Conservation (phyloP, 2,888 invertebrate genomes). For the Pollenia amentaria region DNA sequence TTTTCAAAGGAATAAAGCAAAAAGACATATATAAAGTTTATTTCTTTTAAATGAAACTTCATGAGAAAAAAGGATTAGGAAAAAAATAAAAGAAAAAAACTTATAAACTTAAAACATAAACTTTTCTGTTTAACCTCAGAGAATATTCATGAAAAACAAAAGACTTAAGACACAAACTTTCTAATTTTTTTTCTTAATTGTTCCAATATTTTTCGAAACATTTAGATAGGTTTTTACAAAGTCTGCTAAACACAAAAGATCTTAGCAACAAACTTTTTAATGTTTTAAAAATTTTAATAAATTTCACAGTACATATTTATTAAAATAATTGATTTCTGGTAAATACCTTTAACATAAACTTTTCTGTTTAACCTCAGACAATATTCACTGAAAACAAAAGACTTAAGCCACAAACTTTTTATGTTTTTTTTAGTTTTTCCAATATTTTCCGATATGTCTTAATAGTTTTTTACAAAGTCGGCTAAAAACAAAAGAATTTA, state of each 20-base stretch:
- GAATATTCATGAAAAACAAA: not conserved
- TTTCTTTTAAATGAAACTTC: not conserved
- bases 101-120: not conserved
- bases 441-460: no score
- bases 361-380: not conserved
- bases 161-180: not conserved
- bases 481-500: not conserved
- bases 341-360: conserved; percentile 10
- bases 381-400: not conserved
- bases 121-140: not conserved
- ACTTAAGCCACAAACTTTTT: not conserved
- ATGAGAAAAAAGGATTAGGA: no score
- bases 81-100: not conserved
- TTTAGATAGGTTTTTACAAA: not conserved
- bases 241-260: not conserved
- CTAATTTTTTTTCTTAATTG: not conserved
- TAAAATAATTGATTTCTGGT: no score
- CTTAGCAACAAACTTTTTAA: no score
- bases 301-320: no score
- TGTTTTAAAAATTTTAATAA: no score
- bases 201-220: no score
- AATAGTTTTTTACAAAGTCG: not conserved
- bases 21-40: not conserved
- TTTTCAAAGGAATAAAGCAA: not conserved
- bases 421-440: no score